Evolutionary conservation across 1,140 invertebrate species (phyloP).

Genomic region (Trissolcus basalis): DNA sequence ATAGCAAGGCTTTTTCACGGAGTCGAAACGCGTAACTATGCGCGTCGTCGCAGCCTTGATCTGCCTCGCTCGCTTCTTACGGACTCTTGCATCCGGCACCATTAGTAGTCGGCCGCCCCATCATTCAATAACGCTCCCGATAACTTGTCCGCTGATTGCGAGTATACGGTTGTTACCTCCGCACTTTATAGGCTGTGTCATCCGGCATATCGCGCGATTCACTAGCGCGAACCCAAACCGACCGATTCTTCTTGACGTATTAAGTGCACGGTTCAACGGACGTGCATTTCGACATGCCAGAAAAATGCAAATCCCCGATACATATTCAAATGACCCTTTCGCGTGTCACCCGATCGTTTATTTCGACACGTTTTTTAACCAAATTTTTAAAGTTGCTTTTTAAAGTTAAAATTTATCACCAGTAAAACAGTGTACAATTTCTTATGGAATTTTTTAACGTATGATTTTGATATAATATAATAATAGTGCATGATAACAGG

Average conservation of each 20-base stretch:
- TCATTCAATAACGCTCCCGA: slow-evolving; percentile 76
- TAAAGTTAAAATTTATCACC: no score
- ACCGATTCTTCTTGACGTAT: slow-evolving; percentile 42
- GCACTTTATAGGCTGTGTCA: slow-evolving; percentile 52
- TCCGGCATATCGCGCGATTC: slow-evolving; percentile 49
- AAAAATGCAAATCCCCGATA: slow-evolving; percentile 47
- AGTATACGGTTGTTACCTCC: slow-evolving; percentile 53
- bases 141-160: slow-evolving; percentile 64
- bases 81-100: slow-evolving; percentile 70
- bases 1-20: slow-evolving; percentile 40
- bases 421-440: no score
- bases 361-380: background rate
- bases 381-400: no score
- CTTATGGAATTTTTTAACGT: no score
- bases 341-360: slow-evolving; percentile 35
- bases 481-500: no score
- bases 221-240: slow-evolving; percentile 15
- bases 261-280: slow-evolving; percentile 33
- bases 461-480: no score
- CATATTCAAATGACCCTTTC: slow-evolving; percentile 40
- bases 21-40: slow-evolving; percentile 51
- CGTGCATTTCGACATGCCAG: slow-evolving; percentile 30
- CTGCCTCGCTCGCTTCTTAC: slow-evolving; percentile 69
- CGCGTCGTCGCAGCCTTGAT: slow-evolving; percentile 63
- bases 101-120: slow-evolving; percentile 74